Evolutionary conservation across 35 echinoderm and acorn worm genomes (phyloP).

Genomic region (Ophioderma brevispina): DNA sequence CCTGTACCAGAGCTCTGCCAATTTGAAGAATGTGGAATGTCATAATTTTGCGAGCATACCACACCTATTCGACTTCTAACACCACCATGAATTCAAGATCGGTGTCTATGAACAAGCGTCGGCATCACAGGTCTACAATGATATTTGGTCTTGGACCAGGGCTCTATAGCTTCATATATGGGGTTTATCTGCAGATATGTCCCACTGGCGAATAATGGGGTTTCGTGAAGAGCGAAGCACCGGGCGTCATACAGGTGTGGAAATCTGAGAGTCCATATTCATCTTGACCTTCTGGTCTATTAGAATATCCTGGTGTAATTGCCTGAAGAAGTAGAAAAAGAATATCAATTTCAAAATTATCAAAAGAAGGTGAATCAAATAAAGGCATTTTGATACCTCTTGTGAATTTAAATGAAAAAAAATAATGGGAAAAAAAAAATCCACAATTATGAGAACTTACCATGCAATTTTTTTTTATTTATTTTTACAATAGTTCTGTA

Average conservation of each 20-base stretch:
- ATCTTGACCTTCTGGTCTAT: not conserved
- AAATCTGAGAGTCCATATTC: not conserved
- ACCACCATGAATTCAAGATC: constrained; percentile 35
- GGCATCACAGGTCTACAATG: constrained; percentile 22
- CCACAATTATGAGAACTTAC: too few species aligned
- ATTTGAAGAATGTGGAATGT: too few species aligned
- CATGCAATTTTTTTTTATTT: too few species aligned
- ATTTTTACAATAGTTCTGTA: too few species aligned
- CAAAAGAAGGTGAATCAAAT: too few species aligned
- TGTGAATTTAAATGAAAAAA: too few species aligned
- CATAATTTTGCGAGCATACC: too few species aligned
- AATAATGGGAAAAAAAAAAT: too few species aligned
- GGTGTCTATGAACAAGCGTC: not conserved
- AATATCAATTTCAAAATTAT: too few species aligned
- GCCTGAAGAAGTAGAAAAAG: too few species aligned
- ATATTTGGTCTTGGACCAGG: constrained; percentile 14
- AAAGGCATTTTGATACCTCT: too few species aligned
- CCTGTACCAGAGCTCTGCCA: too few species aligned
- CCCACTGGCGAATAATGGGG: constrained; percentile 53
- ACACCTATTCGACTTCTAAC: not conserved
- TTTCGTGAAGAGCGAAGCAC: not conserved
- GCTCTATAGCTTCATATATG: not conserved
- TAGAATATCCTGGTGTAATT: constrained; percentile 22
- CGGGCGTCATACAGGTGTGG: constrained; percentile 17
- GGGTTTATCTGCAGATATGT: constrained; percentile 52